Base-by-base conservation (phyloP, 2,113 vertebrate genomes). In the Sphyrna mokarran region DNA sequence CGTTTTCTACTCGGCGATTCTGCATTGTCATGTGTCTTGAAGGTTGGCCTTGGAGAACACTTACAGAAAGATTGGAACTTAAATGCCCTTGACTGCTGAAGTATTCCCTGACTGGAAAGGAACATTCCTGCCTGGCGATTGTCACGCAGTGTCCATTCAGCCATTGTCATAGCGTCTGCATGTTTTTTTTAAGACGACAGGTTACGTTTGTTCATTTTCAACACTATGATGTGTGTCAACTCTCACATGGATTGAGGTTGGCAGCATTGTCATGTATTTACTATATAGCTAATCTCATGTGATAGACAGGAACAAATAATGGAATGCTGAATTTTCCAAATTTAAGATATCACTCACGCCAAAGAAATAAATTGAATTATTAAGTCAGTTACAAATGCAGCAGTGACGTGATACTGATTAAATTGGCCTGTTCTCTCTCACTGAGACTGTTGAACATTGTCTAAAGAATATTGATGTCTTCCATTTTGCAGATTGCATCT, bases 401-500 rank as follows among this genome's bases (percentile, higher is more conserved):
- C 20, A 22, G 63, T 94, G 63, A 66, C 95, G 95, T 97, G 96
- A 96, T 83, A 96, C 87, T 97, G 96, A 97, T 97, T 96, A 96
- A 96, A 97, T 97, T 96, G 96, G 61, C 95, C 95, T 96, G 96
- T 95, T 95, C 96, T 96, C 37, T 91, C 95, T 95, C 85, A 96
- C 96, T 76, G 94, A 96, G 96, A 96, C 96, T 96, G 96, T 86
- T 91, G 96, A 93, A 95, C 95, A 96, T 70, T 40, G 95, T 96
- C 96, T 95, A 96, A 96, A 96, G 96, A 95, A 97, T 97, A 97
- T 96, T 96, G 96, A 96, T 96, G 96, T 66, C 87, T 95, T 96
- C 97, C 96, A 96, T 96, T 95, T 96, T 95, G 95, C 61, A 96
- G 96, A 97, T 97, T 96, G 96, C 96, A 95, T 97, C 96, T 96